Evolutionary conservation across 2,888 invertebrate species (phyloP), one percentile per base, ranked within the genome.

Genomic region (Limnephilus lunatus): DNA sequence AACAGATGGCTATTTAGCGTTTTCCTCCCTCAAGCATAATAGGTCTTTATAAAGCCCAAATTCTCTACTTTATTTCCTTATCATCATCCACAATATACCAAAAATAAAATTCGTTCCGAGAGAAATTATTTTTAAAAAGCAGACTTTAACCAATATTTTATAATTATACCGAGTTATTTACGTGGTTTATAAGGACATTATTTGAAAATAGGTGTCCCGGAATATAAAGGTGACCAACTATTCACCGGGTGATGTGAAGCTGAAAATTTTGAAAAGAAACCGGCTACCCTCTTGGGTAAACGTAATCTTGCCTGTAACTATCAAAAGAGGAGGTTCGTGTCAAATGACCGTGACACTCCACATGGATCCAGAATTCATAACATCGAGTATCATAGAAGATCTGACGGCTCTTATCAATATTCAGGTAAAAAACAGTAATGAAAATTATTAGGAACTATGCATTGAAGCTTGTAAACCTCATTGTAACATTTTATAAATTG

Each of bases 281-380:
- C 85, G 90, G n/a, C 48, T 90, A 7, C 92, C 92, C 12, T 25
- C 81, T 31, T 92, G 92, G 92, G 32, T 92, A 9, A 39, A 44
- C 11, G 92, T 90, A 15, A 80, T 80, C 30, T n/a, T 92, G n/a
- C 90, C 91, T 14, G 81, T 81, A 19, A 85, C 30, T 5, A 85
- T 90, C 15, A 85, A 85, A 48, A n/a, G 14, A 30, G 53, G 83
- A 31, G 31, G 25, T 3, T 30, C 19, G 4, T 32, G 32, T 35
- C 68, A 85, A n/a, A 85, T 90, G 32, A 35, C 19, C 15, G 85
- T 90, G 25, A 90, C 83, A 11, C 25, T 90, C 7, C 85, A 90
- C 32, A 83, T 85, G 68, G 48, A 85, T 9, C 35, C 85, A 25
- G 68, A 90, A 53, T 25, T 85, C 15, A 14, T 90, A 11, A 32